Evolutionary conservation across 2,113 vertebrate genomes (phyloP).

Genomic region (Montifringilla adamsi): DNA sequence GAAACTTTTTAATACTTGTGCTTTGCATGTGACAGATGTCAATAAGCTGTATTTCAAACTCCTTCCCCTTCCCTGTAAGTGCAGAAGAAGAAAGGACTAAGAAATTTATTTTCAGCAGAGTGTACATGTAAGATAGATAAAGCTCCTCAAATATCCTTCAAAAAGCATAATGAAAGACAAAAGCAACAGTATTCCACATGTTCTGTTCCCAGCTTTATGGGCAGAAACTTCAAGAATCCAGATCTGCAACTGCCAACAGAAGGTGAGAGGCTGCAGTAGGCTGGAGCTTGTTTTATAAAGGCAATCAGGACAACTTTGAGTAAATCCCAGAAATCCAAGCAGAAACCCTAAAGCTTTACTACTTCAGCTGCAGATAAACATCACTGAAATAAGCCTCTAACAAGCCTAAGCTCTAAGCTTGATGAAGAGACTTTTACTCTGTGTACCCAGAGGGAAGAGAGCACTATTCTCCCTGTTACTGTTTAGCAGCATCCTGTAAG

Average conservation of each 20-base stretch:
- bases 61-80: background rate
- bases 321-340: background rate
- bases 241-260: background rate
- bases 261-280: background rate
- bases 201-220: background rate
- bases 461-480: background rate
- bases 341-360: background rate
- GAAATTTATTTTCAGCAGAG: background rate
- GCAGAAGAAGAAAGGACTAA: background rate
- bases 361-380: background rate
- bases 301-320: background rate
- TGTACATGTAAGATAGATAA: background rate
- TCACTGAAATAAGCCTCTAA: background rate
- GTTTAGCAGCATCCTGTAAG: background rate
- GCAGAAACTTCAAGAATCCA: background rate
- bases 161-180: background rate
- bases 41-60: background rate
- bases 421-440: background rate
- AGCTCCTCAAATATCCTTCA: background rate
- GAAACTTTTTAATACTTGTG: accelerated
- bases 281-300: background rate
- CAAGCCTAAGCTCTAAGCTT: background rate
- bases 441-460: background rate
- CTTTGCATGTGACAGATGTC: background rate
- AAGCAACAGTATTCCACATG: background rate